phyloP scores from a whole-genome alignment of 2,888 invertebrate genomes.

The Dichetophora obliterata region DNA sequence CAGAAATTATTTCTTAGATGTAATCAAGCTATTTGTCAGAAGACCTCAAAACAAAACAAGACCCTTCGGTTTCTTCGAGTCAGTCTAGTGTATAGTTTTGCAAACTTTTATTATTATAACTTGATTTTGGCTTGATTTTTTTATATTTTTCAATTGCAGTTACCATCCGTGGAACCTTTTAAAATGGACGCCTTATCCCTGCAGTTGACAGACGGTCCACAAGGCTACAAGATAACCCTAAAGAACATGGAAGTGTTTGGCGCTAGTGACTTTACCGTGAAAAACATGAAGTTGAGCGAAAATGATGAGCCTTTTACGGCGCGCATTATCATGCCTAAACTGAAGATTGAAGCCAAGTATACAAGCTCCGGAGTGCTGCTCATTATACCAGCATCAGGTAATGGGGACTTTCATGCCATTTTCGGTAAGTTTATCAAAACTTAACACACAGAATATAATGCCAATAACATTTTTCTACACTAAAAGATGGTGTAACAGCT shows the following conservation, averaged over 20 bases:
- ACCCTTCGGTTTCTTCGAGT: too few relatives aligned
- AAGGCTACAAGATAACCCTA: slow-evolving; percentile 74
- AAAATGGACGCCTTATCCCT: slow-evolving; percentile 75
- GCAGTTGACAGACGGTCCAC: slow-evolving; percentile 72
- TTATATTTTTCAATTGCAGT: slow-evolving; percentile 52
- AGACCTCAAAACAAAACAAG: too few relatives aligned
- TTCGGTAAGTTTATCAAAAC: slow-evolving; percentile 70
- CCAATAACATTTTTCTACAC: background rate
- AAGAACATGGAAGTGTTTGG: slow-evolving; percentile 75
- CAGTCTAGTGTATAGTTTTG: too few relatives aligned
- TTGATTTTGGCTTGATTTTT: background rate
- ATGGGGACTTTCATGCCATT: slow-evolving; percentile 77
- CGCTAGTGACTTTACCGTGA: slow-evolving; percentile 75
- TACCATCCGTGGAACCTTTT: slow-evolving; percentile 79
- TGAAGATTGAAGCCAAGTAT: slow-evolving; percentile 77
- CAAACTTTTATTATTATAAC: background rate
- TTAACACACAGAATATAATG: background rate
- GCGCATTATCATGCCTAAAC: slow-evolving; percentile 75
- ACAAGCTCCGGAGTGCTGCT: slow-evolving; percentile 78
- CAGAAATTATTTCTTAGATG: too few relatives aligned
- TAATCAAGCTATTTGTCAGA: too few relatives aligned
- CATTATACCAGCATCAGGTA: slow-evolving; percentile 80
- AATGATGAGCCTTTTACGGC: slow-evolving; percentile 78
- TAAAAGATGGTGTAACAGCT: slow-evolving; percentile 74
- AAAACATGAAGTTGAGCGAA: slow-evolving; percentile 73